Conservation (phyloP, 2,797 vertebrate species). For the Eulemur coronatus region DNA sequence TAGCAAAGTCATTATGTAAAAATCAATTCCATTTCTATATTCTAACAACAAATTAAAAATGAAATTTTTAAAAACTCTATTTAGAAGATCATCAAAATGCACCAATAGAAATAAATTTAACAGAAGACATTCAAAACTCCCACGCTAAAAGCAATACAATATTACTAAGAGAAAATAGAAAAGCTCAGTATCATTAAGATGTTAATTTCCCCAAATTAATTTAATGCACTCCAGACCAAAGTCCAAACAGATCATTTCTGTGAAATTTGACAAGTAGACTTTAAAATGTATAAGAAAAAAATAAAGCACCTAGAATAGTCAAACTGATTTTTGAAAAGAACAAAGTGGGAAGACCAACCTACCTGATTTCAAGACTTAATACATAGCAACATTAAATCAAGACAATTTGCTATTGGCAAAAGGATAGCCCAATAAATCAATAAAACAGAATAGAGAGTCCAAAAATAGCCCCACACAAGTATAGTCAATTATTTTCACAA, state of each 20-base stretch:
- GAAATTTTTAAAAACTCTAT: not conserved
- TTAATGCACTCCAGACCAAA: conserved; percentile 1
- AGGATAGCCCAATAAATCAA: not conserved
- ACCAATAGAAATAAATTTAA: not conserved
- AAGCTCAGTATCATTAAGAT: not conserved
- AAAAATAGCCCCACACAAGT: not conserved
- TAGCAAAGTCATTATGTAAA: not conserved
- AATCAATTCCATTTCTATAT: not conserved
- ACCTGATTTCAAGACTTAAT: not conserved
- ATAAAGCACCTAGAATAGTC: not conserved
- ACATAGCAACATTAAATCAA: not conserved
- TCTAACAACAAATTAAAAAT: not conserved
- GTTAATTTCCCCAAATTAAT: not conserved
- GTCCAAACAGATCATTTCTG: not conserved
- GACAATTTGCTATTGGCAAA: not conserved
- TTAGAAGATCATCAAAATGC: conserved; percentile 6
- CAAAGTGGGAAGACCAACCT: not conserved
- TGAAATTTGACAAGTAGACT: not conserved
- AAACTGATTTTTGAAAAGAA: conserved; percentile 23
- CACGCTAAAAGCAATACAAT: conserved; percentile 14
- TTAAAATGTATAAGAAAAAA: not conserved
- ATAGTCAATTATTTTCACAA: not conserved
- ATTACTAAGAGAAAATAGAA: not conserved
- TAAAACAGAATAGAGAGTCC: not conserved
- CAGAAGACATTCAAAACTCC: not conserved